Percentiles rank a stretch among this genome's conserved stretches.
phyloP scores from a whole-genome alignment of 1,140 invertebrate genomes.

The Drosophila kepulauana region DNA sequence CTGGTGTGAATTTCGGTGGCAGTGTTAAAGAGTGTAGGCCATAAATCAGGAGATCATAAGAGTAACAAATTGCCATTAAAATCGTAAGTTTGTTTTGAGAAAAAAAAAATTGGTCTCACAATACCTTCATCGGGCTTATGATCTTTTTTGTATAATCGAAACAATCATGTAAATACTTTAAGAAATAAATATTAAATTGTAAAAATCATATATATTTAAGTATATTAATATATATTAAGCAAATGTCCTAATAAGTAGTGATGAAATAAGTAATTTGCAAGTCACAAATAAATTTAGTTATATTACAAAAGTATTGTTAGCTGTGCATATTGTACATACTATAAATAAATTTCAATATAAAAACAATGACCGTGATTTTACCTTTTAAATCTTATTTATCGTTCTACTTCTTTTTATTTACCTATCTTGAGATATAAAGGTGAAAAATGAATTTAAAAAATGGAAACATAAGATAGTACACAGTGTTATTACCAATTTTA shows the following conservation, averaged over 20 bases:
- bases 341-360: slow-evolving; percentile 9
- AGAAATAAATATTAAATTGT: neutral
- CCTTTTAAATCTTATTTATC: too few species aligned
- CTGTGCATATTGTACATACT: neutral
- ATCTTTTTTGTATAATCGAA: neutral
- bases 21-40: neutral
- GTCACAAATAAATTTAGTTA: neutral
- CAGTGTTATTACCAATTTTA: too few species aligned
- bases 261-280: neutral
- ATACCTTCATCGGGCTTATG: neutral
- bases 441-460: too few species aligned
- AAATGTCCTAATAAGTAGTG: neutral
- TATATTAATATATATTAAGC: neutral
- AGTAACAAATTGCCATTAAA: neutral
- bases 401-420: too few species aligned
- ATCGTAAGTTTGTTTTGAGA: neutral
- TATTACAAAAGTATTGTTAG: slow-evolving; percentile 1
- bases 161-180: neutral
- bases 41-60: neutral
- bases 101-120: neutral
- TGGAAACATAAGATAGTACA: too few species aligned
- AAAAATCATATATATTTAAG: neutral
- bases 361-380: neutral
- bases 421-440: too few species aligned
- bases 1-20: slow-evolving; percentile 60